A percentile compares a stretch with the other conserved stretches of the same genome.
phyloP scores from a whole-genome alignment of 1,140 invertebrate genomes.

The Ridgeia piscesae region DNA sequence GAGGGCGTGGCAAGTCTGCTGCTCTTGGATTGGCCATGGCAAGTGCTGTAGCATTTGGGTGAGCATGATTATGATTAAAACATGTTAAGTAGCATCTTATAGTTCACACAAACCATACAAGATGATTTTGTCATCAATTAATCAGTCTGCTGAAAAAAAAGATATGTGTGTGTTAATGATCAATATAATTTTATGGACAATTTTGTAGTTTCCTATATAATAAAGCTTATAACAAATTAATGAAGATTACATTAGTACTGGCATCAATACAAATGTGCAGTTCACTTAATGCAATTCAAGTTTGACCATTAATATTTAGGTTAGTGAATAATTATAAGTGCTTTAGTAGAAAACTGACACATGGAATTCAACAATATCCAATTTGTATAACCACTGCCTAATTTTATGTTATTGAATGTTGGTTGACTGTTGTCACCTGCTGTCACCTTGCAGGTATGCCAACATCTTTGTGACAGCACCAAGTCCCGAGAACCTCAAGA shows the following conservation, averaged over 20 bases:
- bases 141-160: neutral
- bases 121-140: neutral
- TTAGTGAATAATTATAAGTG: neutral
- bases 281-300: neutral
- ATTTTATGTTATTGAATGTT: neutral
- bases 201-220: neutral
- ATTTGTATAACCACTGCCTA: neutral
- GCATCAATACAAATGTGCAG: too few species aligned
- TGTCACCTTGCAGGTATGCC: conserved; percentile 75
- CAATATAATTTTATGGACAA: neutral
- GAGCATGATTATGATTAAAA: neutral
- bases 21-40: conserved; percentile 91
- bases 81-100: neutral
- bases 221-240: neutral
- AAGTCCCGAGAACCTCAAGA: conserved; percentile 96
- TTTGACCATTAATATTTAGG: neutral
- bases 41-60: conserved; percentile 61
- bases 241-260: neutral
- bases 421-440: neutral
- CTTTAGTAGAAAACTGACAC: neutral
- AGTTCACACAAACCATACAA: neutral
- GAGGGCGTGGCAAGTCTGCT: conserved; percentile 97
- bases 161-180: neutral
- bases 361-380: neutral
- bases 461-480: conserved; percentile 99